These are phyloP conservation scores for Erannis defoliaria DNA, from an alignment of 2,888 invertebrate genomes.

Conservation along the genomic window DNA sequence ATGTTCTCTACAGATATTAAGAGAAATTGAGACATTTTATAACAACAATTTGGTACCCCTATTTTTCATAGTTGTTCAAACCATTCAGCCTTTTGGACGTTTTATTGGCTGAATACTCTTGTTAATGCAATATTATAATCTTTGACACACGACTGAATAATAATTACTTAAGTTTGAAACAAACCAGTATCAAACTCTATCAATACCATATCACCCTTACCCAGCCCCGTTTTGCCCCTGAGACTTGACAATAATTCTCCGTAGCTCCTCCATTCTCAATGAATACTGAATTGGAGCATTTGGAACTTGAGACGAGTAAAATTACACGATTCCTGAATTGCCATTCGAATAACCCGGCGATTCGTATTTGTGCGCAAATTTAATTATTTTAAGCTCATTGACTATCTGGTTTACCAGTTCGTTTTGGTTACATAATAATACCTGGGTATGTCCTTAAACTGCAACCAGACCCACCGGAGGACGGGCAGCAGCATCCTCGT, in stretches of 20 bases:
- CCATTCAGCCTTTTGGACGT: background rate
- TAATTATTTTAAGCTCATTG: background rate
- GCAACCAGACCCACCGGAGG: too few species aligned
- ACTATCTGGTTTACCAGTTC: too few species aligned
- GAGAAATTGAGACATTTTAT: too few species aligned
- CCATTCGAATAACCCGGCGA: conserved; percentile 1
- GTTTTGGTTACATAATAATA: too few species aligned
- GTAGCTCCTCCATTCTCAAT: conserved; percentile 79
- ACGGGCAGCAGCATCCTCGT: too few species aligned
- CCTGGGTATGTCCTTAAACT: too few species aligned
- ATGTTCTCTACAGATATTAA: too few species aligned
- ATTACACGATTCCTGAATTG: background rate
- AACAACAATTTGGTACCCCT: too few species aligned
- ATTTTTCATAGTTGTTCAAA: too few species aligned
- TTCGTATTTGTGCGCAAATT: background rate
- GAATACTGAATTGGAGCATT: conserved; percentile 78
- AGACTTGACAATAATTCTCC: conserved; percentile 83
- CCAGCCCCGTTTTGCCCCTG: conserved; percentile 67
- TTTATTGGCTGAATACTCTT: background rate
- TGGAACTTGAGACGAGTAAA: conserved; percentile 22
- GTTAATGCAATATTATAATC: background rate
- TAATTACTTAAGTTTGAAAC: conserved; percentile 35
- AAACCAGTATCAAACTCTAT: conserved; percentile 46
- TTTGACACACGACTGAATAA: background rate
- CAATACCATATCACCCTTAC: conserved; percentile 48